Evolutionary conservation across 2,888 invertebrate genomes (phyloP), one percentile per base, ranked within the genome.

Genomic region (Eucera pruinosa): DNA sequence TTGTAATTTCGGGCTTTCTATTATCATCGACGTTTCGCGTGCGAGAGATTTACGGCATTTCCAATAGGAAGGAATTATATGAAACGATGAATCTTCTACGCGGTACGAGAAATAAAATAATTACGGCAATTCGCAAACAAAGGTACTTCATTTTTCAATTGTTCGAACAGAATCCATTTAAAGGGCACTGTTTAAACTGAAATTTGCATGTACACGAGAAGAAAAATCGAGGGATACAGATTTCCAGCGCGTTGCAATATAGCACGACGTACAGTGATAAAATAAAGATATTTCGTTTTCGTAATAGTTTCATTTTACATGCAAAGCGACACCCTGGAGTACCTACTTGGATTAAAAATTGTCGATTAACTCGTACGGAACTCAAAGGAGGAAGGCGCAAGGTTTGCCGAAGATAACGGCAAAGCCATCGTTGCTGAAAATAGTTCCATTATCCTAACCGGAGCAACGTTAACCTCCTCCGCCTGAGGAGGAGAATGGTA

Each of bases 401-500:
- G 39, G 39, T 23, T 33, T 23, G 23, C 20, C 33, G 43, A 62
- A 41, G 73, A 30, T 39, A 30, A 43, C n/a, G 33, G n/a, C 20
- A 9, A 15, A 33, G 47, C 25, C 41, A 55, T 50, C 55, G 54
- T 61, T 70, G 43, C 52, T 52, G 36, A 39, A 58, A 58, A 73
- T 45, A 58, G 57, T 73, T 74, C 52, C 54, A 52, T 73, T 65
- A 45, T 33, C 41, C 27, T 39, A 73, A 43, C n/a, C 25, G 64
- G 15, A 13, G 74, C 36, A 27, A 58, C 50, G 60, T 61, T 66
- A 45, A 60, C 48, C 18, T 55, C 15, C 15, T 11, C n/a, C n/a
- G 18, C 3, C 23, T n/a, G 23, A 2, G 41, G 18, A 1, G 3
- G 6, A 41, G 39, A 23, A 30, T 23, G 48, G 18, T 20, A n/a